Evolutionary conservation across 2,797 vertebrate genomes (phyloP), one percentile per base, ranked within the genome.

Genomic region (Rhinogobio ventralis): DNA sequence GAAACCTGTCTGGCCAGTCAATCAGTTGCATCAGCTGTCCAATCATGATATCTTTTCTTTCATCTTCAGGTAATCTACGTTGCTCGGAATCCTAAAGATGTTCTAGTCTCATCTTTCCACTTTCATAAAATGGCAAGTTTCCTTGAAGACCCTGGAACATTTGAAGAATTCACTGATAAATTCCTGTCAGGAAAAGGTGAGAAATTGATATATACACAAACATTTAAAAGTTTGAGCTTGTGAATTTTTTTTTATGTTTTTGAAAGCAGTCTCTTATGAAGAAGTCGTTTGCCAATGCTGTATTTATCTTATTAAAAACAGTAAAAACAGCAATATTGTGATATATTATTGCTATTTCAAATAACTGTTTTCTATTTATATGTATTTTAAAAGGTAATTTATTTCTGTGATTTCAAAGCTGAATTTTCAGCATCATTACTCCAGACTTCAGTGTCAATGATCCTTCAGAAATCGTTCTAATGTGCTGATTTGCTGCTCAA

Each of bases 71-170:
- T 84, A 2, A 84, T 84, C 75, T 84, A 84, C 15, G 86, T 96
- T 33, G 91, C 94, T 85, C 94, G 97, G 78, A 95, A 97, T 86
- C 97, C 96, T 6, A 96, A 94, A 87, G 96, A 97, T 2, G 82
- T 96, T 0, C 0, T 94, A 13, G 96, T 97, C 57, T 97, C 96
- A 1, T 95, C 96, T 9, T 96, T 94, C 83, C 92, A 96, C 89
- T 97, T 96, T 90, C 95, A 96, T 76, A 91, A 95, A 88, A 97
- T 97, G 85, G 96, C 96, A 0, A 28, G 17, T 66, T 96, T 97
- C 68, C 91, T 96, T 15, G 95, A 95, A 60, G 94, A 96, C 84
- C 96, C 97, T 0, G 96, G 95, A 55, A 96, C 92, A 0, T 95
- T 96, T 10, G 95, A 96, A 60, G 95, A 97, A 86, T 97, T 97